These are phyloP conservation scores for Phataginus tetradactyla DNA, from an alignment of 2,797 vertebrate genomes.

Conservation along the genomic window DNA sequence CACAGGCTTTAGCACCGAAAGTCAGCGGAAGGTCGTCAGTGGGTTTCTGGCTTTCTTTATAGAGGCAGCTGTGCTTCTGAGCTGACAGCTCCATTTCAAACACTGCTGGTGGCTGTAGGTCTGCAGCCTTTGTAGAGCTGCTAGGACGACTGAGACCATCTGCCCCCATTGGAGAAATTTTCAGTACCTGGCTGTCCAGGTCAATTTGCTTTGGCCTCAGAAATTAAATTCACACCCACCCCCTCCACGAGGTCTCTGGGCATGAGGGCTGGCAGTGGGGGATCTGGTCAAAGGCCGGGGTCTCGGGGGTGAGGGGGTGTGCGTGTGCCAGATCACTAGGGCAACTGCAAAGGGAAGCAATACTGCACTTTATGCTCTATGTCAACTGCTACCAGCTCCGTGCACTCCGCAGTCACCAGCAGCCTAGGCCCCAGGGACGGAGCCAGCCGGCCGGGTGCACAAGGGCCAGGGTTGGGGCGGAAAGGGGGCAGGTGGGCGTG, in stretches of 20 bases:
- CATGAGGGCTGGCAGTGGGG: background rate
- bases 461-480: too few species aligned
- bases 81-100: background rate
- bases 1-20: fast-evolving
- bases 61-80: background rate
- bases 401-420: background rate
- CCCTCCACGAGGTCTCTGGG: background rate
- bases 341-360: fast-evolving
- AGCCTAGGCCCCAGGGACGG: background rate
- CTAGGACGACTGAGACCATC: too few species aligned
- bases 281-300: background rate
- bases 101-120: background rate
- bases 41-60: fast-evolving
- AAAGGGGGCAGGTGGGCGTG: background rate
- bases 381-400: too few species aligned
- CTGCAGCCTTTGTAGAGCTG: background rate
- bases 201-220: background rate
- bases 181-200: background rate
- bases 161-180: too few species aligned
- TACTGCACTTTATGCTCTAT: too few species aligned
- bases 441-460: too few species aligned
- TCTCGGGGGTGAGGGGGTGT: background rate
- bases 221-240: background rate
- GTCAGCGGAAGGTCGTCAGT: fast-evolving
- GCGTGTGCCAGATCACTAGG: too few species aligned